These are phyloP conservation scores for human DNA, from an alignment of 2,113 vertebrate genomes.

Conservation along the genomic window GRCh38 chr7:28932001-28932500, in stretches of 20 bases:
- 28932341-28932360: not conserved
- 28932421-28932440: not conserved
- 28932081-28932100: not conserved
- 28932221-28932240: not conserved
- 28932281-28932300: fast-evolving
- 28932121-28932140: not conserved
- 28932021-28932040: not conserved
- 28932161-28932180: not conserved
- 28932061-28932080: not conserved
- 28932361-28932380: not conserved
- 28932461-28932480: not conserved
- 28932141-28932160: not conserved
- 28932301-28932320: not conserved
- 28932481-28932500: not conserved
- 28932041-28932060: not conserved
- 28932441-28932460: not conserved
- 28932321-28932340: not conserved
- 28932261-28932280: too few relatives aligned
- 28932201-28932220: not conserved
- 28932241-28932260: not conserved
- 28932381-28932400: not conserved
- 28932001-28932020: too few relatives aligned
- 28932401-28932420: not conserved
- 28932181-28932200: not conserved
- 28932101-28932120: not conserved